phyloP scores from a whole-genome alignment of 2,888 invertebrate genomes.

The Luperina testacea region DNA sequence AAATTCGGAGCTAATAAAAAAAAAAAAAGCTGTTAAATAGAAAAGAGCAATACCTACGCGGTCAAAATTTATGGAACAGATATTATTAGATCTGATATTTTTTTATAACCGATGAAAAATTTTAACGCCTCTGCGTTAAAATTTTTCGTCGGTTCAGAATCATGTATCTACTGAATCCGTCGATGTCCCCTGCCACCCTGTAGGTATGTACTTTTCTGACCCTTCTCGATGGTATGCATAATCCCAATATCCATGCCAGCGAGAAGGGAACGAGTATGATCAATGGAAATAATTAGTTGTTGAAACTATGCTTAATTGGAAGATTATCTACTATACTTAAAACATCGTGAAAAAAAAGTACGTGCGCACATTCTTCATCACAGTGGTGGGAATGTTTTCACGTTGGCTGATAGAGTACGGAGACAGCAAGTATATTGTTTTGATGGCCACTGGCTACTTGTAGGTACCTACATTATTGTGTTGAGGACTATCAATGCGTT shows the following conservation, averaged over 20 bases:
- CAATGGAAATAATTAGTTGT: neutral
- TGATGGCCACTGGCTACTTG: constrained; percentile 5
- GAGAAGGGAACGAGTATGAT: neutral
- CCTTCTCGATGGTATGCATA: neutral
- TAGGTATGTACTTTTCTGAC: neutral
- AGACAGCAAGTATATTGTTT: constrained; percentile 28
- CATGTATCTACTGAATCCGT: too few species aligned
- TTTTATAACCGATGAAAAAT: too few species aligned
- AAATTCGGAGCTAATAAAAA: too few species aligned
- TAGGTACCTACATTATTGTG: constrained; percentile 6
- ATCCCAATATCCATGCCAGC: neutral
- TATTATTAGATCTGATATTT: too few species aligned
- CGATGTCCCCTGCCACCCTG: neutral
- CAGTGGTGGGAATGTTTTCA: constrained; percentile 39
- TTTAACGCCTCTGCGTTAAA: too few species aligned
- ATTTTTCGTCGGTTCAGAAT: too few species aligned
- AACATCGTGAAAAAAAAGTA: neutral
- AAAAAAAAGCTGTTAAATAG: too few species aligned
- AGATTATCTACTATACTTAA: neutral
- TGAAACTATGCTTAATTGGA: neutral
- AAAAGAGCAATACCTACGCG: too few species aligned
- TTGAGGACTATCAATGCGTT: neutral
- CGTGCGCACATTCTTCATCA: neutral
- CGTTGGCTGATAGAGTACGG: neutral
- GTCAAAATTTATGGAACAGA: too few species aligned